Conservation (phyloP, 2,888 invertebrate genomes). For the Nineta flava region DNA sequence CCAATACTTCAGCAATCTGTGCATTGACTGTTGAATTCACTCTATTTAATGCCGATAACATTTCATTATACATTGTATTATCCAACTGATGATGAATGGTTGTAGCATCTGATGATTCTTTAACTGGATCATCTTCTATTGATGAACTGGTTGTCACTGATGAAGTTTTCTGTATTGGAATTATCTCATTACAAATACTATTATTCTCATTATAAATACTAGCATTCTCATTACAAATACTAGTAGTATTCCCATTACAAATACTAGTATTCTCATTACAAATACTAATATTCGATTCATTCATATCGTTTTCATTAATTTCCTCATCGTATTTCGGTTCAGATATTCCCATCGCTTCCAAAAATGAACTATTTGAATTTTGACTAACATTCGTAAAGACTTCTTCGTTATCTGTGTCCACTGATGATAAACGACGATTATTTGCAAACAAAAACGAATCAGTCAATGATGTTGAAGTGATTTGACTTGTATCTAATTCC, state of each 20-base stretch:
- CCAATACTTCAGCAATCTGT: constrained; percentile 9
- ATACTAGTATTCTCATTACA: neutral
- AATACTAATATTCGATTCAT: neutral
- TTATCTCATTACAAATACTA: neutral
- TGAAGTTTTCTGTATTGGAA: too few relatives aligned
- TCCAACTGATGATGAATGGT: neutral
- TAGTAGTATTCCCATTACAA: neutral
- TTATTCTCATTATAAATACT: too few relatives aligned
- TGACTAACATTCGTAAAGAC: neutral
- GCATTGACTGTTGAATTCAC: neutral
- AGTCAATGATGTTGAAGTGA: neutral
- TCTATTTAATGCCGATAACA: neutral
- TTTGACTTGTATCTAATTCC: neutral
- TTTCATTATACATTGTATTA: neutral
- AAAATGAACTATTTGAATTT: constrained; percentile 1
- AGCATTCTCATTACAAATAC: neutral
- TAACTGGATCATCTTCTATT: neutral
- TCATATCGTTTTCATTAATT: neutral
- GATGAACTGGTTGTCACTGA: neutral
- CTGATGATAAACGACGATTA: neutral
- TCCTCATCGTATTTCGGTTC: neutral
- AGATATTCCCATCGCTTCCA: constrained; percentile 3
- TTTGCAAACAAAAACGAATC: constrained; percentile 2
- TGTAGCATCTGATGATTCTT: neutral
- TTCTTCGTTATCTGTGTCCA: neutral